Conservation (phyloP, 2,797 vertebrate species). For the Crocidura indochinensis region DNA sequence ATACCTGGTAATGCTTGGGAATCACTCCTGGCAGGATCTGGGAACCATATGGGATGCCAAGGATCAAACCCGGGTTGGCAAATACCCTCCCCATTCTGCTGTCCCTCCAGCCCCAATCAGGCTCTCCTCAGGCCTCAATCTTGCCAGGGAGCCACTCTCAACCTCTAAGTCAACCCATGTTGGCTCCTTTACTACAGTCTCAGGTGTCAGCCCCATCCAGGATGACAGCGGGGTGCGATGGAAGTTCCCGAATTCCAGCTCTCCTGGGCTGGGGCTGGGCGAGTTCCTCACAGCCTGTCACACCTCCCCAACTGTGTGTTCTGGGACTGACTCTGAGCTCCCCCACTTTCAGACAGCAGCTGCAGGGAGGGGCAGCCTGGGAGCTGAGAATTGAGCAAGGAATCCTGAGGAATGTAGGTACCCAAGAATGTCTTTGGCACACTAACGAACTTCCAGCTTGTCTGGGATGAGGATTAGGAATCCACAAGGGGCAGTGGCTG, state of each 20-base stretch:
- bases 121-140: too few species aligned
- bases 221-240: neutral
- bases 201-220: neutral
- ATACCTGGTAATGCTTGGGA: too few species aligned
- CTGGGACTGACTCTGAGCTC: neutral
- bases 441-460: constrained; percentile 56
- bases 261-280: too few species aligned
- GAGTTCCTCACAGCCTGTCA: neutral
- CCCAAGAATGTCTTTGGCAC: constrained; percentile 37
- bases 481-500: constrained; percentile 23
- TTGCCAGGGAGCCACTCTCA: too few species aligned
- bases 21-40: too few species aligned
- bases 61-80: too few species aligned
- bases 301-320: neutral
- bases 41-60: too few species aligned
- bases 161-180: too few species aligned
- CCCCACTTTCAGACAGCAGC: constrained; percentile 7
- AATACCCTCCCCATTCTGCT: too few species aligned
- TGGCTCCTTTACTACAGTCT: neutral
- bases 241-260: neutral
- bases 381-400: constrained; percentile 29
- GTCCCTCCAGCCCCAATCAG: too few species aligned
- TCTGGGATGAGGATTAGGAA: constrained; percentile 73
- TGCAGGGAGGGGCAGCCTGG: constrained; percentile 18
- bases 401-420: neutral